Evolutionary conservation across 1,140 invertebrate genomes (phyloP).

Genomic region (Penaeus japonicus): DNA sequence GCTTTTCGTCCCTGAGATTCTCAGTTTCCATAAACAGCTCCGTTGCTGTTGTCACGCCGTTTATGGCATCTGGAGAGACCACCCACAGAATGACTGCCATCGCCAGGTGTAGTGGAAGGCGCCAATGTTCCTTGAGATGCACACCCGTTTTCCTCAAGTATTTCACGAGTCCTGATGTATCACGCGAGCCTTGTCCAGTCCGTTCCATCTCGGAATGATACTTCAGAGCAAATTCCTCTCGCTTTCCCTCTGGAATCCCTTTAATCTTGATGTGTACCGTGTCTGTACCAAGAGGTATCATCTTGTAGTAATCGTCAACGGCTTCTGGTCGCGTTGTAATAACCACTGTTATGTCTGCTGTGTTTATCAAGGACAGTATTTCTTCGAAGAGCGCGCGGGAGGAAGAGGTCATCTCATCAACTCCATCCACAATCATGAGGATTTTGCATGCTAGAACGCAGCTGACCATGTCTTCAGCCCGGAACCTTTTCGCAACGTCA

Average conservation of each 20-base stretch:
- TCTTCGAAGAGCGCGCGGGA: neutral
- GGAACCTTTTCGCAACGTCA: neutral
- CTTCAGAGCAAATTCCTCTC: neutral
- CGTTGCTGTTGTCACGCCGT: slow-evolving; percentile 19
- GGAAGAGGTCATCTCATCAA: slow-evolving; percentile 21
- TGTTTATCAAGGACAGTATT: neutral
- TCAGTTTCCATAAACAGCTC: slow-evolving; percentile 4
- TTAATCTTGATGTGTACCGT: neutral
- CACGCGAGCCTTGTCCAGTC: neutral
- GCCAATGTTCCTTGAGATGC: slow-evolving; percentile 6
- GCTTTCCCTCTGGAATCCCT: neutral
- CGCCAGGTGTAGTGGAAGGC: slow-evolving; percentile 19
- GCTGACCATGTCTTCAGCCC: neutral
- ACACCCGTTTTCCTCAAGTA: neutral
- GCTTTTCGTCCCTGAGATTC: neutral
- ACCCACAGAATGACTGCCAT: slow-evolving; percentile 16
- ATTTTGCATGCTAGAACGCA: neutral
- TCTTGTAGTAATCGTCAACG: slow-evolving; percentile 15
- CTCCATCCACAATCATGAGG: slow-evolving; percentile 8
- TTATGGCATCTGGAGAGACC: neutral
- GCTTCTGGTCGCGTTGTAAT: slow-evolving; percentile 15
- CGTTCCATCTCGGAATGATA: slow-evolving; percentile 22
- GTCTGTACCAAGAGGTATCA: neutral
- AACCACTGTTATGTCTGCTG: neutral
- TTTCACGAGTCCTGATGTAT: neutral